Conservation (phyloP, 2,797 vertebrate species). For the Acanthurus leucopareius region DNA sequence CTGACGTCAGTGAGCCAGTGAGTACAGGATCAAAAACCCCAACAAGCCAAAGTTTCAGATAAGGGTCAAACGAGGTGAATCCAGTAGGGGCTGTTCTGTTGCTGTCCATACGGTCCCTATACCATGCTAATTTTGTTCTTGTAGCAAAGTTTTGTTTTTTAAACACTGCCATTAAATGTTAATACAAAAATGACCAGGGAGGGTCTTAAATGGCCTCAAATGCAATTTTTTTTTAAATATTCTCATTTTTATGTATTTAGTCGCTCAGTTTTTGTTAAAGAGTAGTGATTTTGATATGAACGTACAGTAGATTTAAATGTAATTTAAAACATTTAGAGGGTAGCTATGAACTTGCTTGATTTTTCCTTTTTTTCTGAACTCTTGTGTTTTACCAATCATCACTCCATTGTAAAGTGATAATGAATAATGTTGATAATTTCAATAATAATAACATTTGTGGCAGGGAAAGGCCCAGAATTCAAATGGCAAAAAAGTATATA, state of each 20-base stretch:
- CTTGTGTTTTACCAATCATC: slow-evolving; percentile 95
- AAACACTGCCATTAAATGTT: slow-evolving; percentile 99
- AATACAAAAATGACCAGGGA: slow-evolving; percentile 95
- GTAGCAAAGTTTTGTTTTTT: slow-evolving; percentile 84
- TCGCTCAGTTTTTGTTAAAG: slow-evolving; percentile 89
- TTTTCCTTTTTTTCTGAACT: slow-evolving; percentile 84
- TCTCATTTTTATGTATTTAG: slow-evolving; percentile 90
- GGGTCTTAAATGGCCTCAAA: slow-evolving; percentile 98
- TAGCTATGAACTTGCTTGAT: slow-evolving; percentile 84
- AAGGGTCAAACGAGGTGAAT: slow-evolving; percentile 89
- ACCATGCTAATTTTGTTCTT: slow-evolving; percentile 84
- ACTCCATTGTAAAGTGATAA: slow-evolving; percentile 94
- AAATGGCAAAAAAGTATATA: slow-evolving; percentile 94
- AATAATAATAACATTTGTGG: slow-evolving; percentile 89
- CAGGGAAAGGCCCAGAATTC: slow-evolving; percentile 97
- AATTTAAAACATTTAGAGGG: slow-evolving; percentile 92
- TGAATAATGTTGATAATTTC: slow-evolving; percentile 86
- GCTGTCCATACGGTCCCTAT: slow-evolving; percentile 65
- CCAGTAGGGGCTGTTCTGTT: slow-evolving; percentile 83
- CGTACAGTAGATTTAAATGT: slow-evolving; percentile 93
- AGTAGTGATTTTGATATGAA: slow-evolving; percentile 87
- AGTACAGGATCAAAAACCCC: slow-evolving; percentile 99
- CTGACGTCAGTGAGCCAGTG: slow-evolving; percentile 98
- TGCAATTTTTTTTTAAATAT: slow-evolving; percentile 91
- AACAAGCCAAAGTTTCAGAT: slow-evolving; percentile 99